These are phyloP conservation scores for Torymus texanus DNA, from an alignment of 2,888 invertebrate genomes.

Conservation along the genomic window DNA sequence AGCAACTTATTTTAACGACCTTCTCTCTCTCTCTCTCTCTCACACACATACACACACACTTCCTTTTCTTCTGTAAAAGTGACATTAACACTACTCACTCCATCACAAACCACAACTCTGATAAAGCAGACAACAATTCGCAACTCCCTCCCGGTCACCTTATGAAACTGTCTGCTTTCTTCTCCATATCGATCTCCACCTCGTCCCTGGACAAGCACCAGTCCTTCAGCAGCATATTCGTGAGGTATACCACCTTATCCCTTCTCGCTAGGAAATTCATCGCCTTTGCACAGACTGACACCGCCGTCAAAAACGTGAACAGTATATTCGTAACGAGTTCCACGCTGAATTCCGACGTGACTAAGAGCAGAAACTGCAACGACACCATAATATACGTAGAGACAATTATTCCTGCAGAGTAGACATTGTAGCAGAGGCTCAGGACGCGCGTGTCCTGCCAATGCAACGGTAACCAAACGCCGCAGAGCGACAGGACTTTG, in stretches of 20 bases:
- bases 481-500: constrained; percentile 8
- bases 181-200: not conserved
- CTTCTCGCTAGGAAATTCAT: not conserved
- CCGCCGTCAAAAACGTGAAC: not conserved
- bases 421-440: too few species aligned
- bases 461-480: not conserved
- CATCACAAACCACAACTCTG: not conserved
- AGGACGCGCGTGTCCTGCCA: not conserved
- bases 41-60: too few species aligned
- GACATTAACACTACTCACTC: too few species aligned
- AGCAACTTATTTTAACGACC: too few species aligned
- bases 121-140: not conserved
- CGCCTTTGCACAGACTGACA: not conserved
- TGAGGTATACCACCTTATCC: not conserved
- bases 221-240: not conserved
- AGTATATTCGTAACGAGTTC: not conserved
- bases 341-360: not conserved
- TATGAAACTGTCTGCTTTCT: not conserved
- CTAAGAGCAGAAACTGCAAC: not conserved
- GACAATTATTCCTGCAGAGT: too few species aligned
- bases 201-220: not conserved
- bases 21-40: too few species aligned
- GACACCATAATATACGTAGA: too few species aligned
- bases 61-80: too few species aligned
- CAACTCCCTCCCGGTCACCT: not conserved